These are phyloP conservation scores for Strigamia transsilvanica DNA, from an alignment of 2,888 invertebrate species.

Conservation along the genomic window DNA sequence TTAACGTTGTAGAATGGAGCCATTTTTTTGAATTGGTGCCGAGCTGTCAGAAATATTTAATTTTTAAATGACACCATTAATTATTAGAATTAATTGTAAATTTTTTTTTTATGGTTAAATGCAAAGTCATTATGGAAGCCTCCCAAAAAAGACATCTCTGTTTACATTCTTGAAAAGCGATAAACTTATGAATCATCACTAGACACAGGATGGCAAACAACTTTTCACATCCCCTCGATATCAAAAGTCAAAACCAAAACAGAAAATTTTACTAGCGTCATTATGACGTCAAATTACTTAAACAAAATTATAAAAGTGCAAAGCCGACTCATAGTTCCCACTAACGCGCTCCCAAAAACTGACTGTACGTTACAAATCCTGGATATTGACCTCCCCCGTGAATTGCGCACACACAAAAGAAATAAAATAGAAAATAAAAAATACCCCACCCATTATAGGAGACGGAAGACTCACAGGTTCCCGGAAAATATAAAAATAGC, in stretches of 20 bases:
- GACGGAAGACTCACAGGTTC: slow-evolving; percentile 15
- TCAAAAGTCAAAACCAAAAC: neutral
- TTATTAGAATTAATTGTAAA: slow-evolving; percentile 3
- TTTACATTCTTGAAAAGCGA: slow-evolving; percentile 30
- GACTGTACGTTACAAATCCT: neutral
- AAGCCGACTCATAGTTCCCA: neutral
- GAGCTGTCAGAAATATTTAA: slow-evolving; percentile 11
- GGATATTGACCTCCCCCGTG: slow-evolving; percentile 2
- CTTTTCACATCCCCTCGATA: slow-evolving; percentile 20
- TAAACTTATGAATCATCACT: slow-evolving; percentile 26
- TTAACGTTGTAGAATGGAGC: slow-evolving; percentile 11
- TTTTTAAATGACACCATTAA: neutral
- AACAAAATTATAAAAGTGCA: neutral
- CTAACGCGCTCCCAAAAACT: neutral
- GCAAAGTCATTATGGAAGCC: neutral
- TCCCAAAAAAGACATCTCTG: slow-evolving; percentile 3
- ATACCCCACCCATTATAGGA: slow-evolving; percentile 7
- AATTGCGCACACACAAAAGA: neutral
- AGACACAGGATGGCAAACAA: slow-evolving; percentile 30
- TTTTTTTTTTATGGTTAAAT: neutral
- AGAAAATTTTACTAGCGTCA: neutral
- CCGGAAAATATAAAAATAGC: neutral
- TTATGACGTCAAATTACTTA: slow-evolving; percentile 16
- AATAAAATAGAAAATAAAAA: neutral
- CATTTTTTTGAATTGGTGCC: slow-evolving; percentile 6